A percentile compares a stretch with the other conserved stretches of the same genome.
Evolutionary conservation across 2,888 invertebrate species (phyloP).

Genomic region (Eupithecia vulgata): DNA sequence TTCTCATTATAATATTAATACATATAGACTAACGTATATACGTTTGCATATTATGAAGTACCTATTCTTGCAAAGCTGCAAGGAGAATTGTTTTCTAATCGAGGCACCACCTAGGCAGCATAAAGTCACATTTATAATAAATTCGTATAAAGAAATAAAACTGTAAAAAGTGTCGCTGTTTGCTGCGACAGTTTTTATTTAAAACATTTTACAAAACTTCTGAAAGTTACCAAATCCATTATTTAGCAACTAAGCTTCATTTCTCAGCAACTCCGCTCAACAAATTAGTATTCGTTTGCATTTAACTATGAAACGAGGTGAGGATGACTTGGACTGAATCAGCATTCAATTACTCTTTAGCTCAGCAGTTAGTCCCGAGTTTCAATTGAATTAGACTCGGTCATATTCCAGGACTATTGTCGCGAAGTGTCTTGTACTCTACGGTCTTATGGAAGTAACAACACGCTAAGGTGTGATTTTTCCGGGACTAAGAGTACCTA

Average conservation of each 20-base stretch:
- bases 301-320: slow-evolving; percentile 50
- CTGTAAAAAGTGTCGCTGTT: too few species aligned
- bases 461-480: too few species aligned
- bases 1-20: too few species aligned
- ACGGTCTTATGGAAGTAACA: neutral
- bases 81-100: too few species aligned
- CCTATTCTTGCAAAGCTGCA: too few species aligned
- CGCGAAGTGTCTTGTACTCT: neutral
- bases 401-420: slow-evolving; percentile 1
- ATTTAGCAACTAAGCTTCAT: slow-evolving; percentile 6
- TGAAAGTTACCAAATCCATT: neutral
- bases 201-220: neutral
- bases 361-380: slow-evolving; percentile 14
- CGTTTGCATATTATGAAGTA: too few species aligned
- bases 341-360: slow-evolving; percentile 45
- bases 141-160: too few species aligned
- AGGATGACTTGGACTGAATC: slow-evolving; percentile 50
- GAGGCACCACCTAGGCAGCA: too few species aligned
- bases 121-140: too few species aligned
- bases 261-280: slow-evolving; percentile 20
- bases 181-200: too few species aligned
- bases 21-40: too few species aligned
- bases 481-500: neutral
- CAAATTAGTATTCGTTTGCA: slow-evolving; percentile 35
- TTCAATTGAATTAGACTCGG: slow-evolving; percentile 50